A percentile compares a stretch with the other conserved stretches of the same genome.
Evolutionary conservation across 2,797 vertebrate species (phyloP).

Genomic region (Gymnothorax javanicus): DNA sequence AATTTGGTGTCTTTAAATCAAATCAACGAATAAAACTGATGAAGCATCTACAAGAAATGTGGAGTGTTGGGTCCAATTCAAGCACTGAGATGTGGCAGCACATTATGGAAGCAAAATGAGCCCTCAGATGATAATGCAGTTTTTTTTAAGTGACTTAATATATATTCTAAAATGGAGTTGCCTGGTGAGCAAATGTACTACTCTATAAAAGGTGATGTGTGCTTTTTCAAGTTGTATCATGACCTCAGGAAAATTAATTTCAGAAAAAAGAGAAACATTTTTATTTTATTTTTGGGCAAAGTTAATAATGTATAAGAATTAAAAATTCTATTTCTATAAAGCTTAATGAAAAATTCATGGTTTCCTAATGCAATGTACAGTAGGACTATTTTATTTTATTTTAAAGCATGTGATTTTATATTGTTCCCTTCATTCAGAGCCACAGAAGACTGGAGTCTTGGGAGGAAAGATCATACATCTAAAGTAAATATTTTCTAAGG

Average conservation of each 20-base stretch:
- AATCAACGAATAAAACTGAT: not conserved
- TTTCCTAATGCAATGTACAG: not conserved
- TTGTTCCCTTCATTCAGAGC: not conserved
- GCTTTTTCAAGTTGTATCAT: not conserved
- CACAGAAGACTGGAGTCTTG: not conserved
- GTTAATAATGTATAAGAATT: not conserved
- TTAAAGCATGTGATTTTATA: not conserved
- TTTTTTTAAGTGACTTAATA: not conserved
- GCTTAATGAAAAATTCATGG: conserved; percentile 3
- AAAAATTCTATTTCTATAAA: conserved; percentile 13
- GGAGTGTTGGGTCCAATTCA: not conserved
- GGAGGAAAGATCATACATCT: not conserved
- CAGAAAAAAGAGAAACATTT: not conserved
- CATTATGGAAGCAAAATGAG: not conserved
- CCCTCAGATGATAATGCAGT: not conserved
- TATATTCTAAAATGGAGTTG: not conserved
- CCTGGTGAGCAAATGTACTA: not conserved
- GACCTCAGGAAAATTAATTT: not conserved
- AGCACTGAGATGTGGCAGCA: not conserved
- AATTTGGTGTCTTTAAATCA: not conserved
- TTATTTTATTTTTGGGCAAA: not conserved
- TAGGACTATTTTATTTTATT: not conserved
- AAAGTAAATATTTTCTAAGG: not conserved
- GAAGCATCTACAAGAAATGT: not conserved
- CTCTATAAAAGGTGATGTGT: not conserved